Base-by-base conservation (phyloP, 2,888 invertebrate genomes). In the Acanthococcus lagerstroemiae region DNA sequence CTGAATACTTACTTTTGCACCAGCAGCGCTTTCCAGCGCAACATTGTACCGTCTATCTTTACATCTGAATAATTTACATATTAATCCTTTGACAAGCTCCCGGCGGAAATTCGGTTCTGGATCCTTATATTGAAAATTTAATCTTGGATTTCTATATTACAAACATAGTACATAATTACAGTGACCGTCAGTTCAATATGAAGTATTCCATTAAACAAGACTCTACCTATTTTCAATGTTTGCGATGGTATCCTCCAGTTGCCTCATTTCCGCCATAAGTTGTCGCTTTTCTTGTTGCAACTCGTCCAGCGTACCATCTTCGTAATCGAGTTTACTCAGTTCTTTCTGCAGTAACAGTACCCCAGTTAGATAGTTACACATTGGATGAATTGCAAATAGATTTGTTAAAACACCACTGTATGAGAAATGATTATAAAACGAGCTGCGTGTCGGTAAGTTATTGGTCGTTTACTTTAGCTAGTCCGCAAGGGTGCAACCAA, bases 1-100 rank as follows among this genome's bases (percentile, higher is more conserved):
- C 12, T n/a, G 21, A 50, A 21, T 27, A 77, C 80, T 77, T 76
- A 93, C 92, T 80, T 82, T 83, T 68, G 87, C 89, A 6, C 93
- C 93, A 17, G 90, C 92, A 7, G 87, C 86, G 19, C 87, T 85
- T 75, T 94, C 92, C 65, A 96, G 76, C 2, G 95, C 95, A 54
- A 85, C 83, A 61, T 85, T 85, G 73, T 84, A 82, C 24, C 76
- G 76, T 2, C 81, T 80, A 74, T 95, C 87, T 65, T 80, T 82
- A 0, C 95, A 82, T 44, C 81, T 80, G 65, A 97, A 82, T 69
- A 95, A 78, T 70, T 87, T 84, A 70, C 90, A 90, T 0, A 93
- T 84, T 25, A 89, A 82, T 17, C 95, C 95, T 70, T 81, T 80
- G 0, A 92, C 87, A 69, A 81, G 80, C 0, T 75, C 73, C 1